Conservation (phyloP, 2,797 vertebrate genomes). For the Halcyon smyrnensis region DNA sequence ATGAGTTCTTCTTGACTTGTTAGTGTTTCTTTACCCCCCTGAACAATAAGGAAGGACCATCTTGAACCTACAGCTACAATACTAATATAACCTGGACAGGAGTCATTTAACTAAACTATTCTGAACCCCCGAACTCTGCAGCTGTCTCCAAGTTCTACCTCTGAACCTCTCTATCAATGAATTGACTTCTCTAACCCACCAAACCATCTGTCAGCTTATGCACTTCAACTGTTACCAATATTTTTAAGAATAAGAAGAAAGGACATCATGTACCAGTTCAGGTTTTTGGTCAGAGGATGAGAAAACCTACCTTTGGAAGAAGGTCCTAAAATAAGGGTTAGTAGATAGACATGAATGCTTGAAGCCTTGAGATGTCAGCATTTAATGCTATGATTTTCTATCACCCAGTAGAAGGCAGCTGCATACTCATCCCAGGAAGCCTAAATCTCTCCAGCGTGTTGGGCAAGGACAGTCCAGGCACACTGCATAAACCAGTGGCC, state of each 20-base stretch:
- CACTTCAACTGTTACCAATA: not conserved
- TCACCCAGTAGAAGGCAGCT: not conserved
- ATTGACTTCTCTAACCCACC: not conserved
- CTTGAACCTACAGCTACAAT: not conserved
- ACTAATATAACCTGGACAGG: not conserved
- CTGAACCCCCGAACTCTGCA: not conserved
- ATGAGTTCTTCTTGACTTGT: not conserved
- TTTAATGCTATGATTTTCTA: not conserved
- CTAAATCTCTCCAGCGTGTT: not conserved
- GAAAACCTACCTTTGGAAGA: not conserved
- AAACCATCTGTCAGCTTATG: not conserved
- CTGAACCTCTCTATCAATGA: not conserved
- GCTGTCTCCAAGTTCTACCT: not conserved
- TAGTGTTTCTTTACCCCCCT: not conserved
- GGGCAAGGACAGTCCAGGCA: not conserved
- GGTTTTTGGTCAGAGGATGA: not conserved
- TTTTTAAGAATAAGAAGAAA: not conserved
- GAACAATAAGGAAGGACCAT: not conserved
- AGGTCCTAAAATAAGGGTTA: not conserved
- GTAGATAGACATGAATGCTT: not conserved
- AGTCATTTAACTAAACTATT: not conserved
- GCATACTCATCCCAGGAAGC: not conserved
- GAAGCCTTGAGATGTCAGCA: not conserved
- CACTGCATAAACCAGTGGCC: fast-evolving
- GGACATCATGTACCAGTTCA: not conserved